Evolutionary conservation across 2,888 invertebrate genomes (phyloP), one percentile per base, ranked within the genome.

Genomic region (Trichogramma dendrolimi): DNA sequence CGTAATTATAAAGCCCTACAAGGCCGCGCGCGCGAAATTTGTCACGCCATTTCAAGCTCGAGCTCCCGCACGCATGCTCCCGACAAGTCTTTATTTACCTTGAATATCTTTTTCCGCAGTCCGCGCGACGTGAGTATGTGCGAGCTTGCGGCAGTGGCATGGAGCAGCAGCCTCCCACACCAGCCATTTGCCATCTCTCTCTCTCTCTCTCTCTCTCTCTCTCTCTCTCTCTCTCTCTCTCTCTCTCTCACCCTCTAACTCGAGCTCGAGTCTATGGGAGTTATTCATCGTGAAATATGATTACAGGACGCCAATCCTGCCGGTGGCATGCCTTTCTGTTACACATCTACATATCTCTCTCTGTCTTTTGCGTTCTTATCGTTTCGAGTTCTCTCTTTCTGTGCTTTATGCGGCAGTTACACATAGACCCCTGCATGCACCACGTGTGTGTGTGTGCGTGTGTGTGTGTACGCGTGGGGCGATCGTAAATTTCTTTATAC

Each of bases 391-490:
- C 44, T 44, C 4, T 44, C 43, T 44, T 7, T 53, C 27, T 44
- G n/a, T 49, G 5, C 47, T 47, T 47, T 53, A 43, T 14, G 6
- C 27, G 27, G 27, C 27, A 27, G 49, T 43, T 57, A 48, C 49
- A 56, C 49, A 56, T 48, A 42, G 47, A 5, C 27, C 38, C 27
- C 27, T 27, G 27, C 27, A 27, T 27, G 3, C 27, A 2, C 27
- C 27, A 27, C 27, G 27, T 27, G 27, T 38, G 39, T 38, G 38
- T 5, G 42, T 49, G 42, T 38, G 50, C 43, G 50, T 50, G 50
- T 43, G 43, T 50, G 50, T 50, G 57, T 43, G 50, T 57, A 42
- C 50, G 57, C 50, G 43, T 57, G 57, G 49, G 57, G 57, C 50
- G 27, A n/a, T 11, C 57, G 50, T 57, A 57, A 57, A 57, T 57